Evolutionary conservation across 2,113 vertebrate genomes (phyloP), one percentile per base, ranked within the genome.

Genomic region (Tyrannus savana): DNA sequence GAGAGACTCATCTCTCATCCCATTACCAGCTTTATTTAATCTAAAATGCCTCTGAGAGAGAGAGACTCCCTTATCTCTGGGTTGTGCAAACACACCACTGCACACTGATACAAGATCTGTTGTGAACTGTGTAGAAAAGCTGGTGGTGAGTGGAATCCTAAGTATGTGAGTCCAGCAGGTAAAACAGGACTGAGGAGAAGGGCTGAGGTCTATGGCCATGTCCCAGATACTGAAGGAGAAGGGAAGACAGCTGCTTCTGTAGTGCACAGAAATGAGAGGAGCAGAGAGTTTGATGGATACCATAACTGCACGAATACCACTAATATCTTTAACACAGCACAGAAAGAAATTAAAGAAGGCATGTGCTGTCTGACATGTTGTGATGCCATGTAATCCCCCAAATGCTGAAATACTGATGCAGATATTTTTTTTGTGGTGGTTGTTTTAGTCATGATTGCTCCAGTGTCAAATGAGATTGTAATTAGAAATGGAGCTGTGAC

Each of bases 381-480:
- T n/a, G 50, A 50, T 71, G 82, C 52, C 59, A 23, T 75, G 37
- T 28, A 74, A 69, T 69, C 55, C 74, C 72, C 47, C 42, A 81
- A 95, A 63, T 76, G 68, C 76, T 96, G 83, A 91, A 93, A 78
- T 81, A 92, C 33, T 84, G 64, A 84, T 77, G 73, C 59, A 81
- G 52, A 49, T 30, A 6, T 71, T 60, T 94, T 94, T 60, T 52
- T 49, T 67, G 42, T 68, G n/a, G 49, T 41, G 90, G 90, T 91
- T 81, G 79, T 90, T 95, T 95, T 87, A 93, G 77, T 95, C 93
- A 91, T 90, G 80, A 95, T 95, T 95, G 47, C 93, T 96, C 80
- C 58, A 13, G 86, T 95, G 96, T 96, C 95, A 97, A 74, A 92
- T 92, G 73, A 93, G 80, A 88, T 78, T 55, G 80, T 89, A 80